These are phyloP conservation scores for Diaprepes abbreviatus DNA, from an alignment of 2,888 invertebrate genomes.

Conservation along the genomic window DNA sequence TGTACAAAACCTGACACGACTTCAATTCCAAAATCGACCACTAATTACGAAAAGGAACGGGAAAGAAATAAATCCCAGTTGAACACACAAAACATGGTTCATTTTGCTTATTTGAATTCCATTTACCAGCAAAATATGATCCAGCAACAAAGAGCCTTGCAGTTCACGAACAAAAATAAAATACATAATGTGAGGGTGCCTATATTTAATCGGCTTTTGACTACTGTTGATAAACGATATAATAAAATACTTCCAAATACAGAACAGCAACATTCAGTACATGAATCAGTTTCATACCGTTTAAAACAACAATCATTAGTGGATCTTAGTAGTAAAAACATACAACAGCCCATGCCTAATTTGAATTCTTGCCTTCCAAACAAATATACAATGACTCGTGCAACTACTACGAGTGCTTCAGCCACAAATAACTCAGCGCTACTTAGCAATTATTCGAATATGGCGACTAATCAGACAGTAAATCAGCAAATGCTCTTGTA, in stretches of 20 bases:
- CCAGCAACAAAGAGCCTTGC: slow-evolving; percentile 51
- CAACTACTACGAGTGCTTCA: slow-evolving; percentile 28
- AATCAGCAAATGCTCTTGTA: too few relatives aligned
- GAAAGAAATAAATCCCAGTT: slow-evolving; percentile 68
- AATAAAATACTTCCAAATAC: slow-evolving; percentile 52
- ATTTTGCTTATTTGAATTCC: slow-evolving; percentile 55
- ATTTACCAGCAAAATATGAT: slow-evolving; percentile 56
- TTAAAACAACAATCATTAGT: slow-evolving; percentile 82
- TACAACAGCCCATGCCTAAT: slow-evolving; percentile 51
- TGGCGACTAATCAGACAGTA: too few relatives aligned
- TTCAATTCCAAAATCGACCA: slow-evolving; percentile 43
- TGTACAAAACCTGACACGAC: slow-evolving; percentile 42
- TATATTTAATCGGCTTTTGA: slow-evolving; percentile 57
- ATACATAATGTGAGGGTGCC: slow-evolving; percentile 53
- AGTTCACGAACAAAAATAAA: slow-evolving; percentile 43
- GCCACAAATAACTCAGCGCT: slow-evolving; percentile 43
- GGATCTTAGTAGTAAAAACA: slow-evolving; percentile 61
- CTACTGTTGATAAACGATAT: slow-evolving; percentile 56
- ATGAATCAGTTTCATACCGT: slow-evolving; percentile 83
- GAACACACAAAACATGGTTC: slow-evolving; percentile 54
- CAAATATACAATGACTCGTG: slow-evolving; percentile 50
- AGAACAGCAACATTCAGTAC: slow-evolving; percentile 68
- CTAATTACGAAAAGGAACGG: slow-evolving; percentile 55
- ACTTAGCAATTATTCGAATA: too few relatives aligned
- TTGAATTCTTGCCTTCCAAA: slow-evolving; percentile 58